Base-by-base conservation (phyloP, 2,113 vertebrate species). In the Phrynocephalus versicolor region DNA sequence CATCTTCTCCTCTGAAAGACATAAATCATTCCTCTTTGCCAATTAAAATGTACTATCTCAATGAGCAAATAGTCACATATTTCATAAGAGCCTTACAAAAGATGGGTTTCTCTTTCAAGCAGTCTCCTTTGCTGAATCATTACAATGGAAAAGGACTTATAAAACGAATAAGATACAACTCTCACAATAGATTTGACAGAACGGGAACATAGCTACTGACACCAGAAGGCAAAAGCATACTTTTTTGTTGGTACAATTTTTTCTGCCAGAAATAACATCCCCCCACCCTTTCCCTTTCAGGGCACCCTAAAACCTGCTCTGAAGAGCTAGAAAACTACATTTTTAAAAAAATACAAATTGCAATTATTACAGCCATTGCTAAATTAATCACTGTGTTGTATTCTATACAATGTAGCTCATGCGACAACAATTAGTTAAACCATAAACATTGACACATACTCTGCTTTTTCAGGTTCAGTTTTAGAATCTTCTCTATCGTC, bases 391-490 rank as follows among this genome's bases (percentile, higher is more conserved):
- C 45, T 27, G 8, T 72, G 13, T 6, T 30, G 30, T 67, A 25
- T n/a, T 67, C 10, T 67, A 35, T 35, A 19, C 13, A 65, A 69
- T 69, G 39, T 7, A 30, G 33, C n/a, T 58, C 37, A 6, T 79
- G 25, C 12, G 25, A 33, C 23, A 37, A 45, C 45, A 3, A 2
- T 12, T 67, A 27, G n/a, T 39, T 45, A 81, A 72, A 2, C 3
- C 51, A 12, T 3, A 55, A 65, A 67, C 1, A 83, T 1, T 57
- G 0, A 62, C 83, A 97, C 98, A 12, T 97, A 99, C 98, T 97
- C 97, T 30, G 97, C 95, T 92, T 97, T 97, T 92, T 98, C 97
- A 6, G 96, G 94, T 92, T 97, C 96, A 21, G 95, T 92, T 90
- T 97, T 96, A 83, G 90, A 94, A 85, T 97, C 97, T 41, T 96